Conservation (phyloP, 2,797 vertebrate genomes). For the Phataginus tricuspis region DNA sequence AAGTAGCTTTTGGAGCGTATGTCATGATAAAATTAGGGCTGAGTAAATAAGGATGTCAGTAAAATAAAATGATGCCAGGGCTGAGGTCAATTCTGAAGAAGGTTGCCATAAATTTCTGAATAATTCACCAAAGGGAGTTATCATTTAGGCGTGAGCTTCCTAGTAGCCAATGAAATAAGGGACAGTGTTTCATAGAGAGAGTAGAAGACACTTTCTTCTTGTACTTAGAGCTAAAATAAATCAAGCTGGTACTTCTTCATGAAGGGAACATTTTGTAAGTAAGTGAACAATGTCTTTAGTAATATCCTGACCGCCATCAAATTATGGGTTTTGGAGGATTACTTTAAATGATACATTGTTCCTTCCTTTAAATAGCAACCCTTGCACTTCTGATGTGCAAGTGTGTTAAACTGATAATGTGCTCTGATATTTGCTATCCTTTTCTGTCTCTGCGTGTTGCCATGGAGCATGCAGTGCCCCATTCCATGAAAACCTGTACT, state of each 20-base stretch:
- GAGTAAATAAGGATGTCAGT: not conserved
- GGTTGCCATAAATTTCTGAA: not conserved
- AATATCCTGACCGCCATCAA: not conserved
- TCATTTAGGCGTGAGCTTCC: not conserved
- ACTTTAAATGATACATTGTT: not conserved
- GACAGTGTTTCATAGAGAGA: not conserved
- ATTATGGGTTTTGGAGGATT: not conserved
- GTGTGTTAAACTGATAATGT: not conserved
- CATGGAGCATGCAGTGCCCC: fast-evolving
- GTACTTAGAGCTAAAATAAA: not conserved
- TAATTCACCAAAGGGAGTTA: not conserved
- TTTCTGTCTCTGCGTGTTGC: not conserved
- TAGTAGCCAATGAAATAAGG: not conserved
- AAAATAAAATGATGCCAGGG: not conserved
- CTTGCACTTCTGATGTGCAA: not conserved
- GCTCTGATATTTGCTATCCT: too few species aligned
- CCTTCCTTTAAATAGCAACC: not conserved
- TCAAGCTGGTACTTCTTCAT: not conserved
- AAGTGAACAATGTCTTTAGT: not conserved
- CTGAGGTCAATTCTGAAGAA: not conserved
- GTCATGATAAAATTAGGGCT: not conserved
- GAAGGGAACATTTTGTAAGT: not conserved
- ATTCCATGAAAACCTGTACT: fast-evolving
- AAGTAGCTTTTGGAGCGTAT: not conserved
- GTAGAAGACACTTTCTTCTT: too few species aligned